Evolutionary conservation across 2,888 invertebrate species (phyloP).

Genomic region (Rosalia funebris): DNA sequence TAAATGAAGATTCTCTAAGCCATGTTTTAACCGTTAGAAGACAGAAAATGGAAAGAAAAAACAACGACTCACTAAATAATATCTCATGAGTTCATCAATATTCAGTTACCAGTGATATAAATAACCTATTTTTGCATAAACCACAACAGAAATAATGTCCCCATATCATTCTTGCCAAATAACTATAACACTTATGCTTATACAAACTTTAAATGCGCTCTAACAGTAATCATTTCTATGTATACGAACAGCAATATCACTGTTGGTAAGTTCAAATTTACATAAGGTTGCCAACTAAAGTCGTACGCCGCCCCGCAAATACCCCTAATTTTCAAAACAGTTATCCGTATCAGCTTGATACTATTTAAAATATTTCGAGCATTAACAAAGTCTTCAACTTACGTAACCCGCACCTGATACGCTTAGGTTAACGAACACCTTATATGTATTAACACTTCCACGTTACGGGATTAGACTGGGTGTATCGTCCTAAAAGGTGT

Average conservation of each 20-base stretch:
- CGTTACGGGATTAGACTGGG: neutral
- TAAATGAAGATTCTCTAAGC: too few relatives aligned
- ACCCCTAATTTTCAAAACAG: neutral
- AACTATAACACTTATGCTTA: neutral
- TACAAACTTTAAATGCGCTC: neutral
- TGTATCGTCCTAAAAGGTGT: neutral
- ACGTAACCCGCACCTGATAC: constrained; percentile 6
- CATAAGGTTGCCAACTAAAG: neutral
- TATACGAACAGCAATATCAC: neutral
- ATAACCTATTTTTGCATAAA: too few relatives aligned
- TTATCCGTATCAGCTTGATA: neutral
- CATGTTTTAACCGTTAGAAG: too few relatives aligned
- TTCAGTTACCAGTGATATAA: too few relatives aligned
- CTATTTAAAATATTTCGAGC: constrained; percentile 4
- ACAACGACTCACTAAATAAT: too few relatives aligned
- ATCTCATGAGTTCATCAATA: too few relatives aligned
- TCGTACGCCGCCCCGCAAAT: neutral
- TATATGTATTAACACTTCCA: constrained; percentile 7
- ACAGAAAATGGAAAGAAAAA: too few relatives aligned
- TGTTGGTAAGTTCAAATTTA: constrained; percentile 2
- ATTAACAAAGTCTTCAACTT: neutral
- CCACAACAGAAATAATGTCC: too few relatives aligned
- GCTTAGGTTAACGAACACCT: constrained; percentile 1
- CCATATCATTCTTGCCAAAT: too few relatives aligned
- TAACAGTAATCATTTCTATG: neutral